Base-by-base conservation (phyloP, 1,140 invertebrate species). In the Atopsyche davidsoni region DNA sequence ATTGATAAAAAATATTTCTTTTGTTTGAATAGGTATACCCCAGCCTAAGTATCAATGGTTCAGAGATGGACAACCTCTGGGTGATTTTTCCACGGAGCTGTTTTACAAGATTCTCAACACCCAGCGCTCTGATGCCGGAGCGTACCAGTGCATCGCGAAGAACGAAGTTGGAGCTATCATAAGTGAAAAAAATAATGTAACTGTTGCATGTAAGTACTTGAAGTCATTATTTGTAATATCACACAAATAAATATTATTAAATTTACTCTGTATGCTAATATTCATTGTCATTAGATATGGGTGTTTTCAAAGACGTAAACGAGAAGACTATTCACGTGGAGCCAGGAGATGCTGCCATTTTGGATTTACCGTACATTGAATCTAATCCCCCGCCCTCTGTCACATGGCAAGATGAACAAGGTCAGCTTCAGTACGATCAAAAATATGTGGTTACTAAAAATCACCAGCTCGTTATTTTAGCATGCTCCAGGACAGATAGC, bases 91-190 rank as follows among this genome's bases (percentile, higher is more conserved):
- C 31, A 79, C 80, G 4, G 86, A 89, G 62, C 76, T 83, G 59
- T 89, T 86, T 65, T 86, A 87, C 66, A 83, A 86, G 63, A 91
- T 95, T 50, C 78, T 82, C 52, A 86, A 82, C 58, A 83, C 89
- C 1, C 79, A 80, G 45, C 75, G 82, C 22, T 77, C 83, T 45
- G 88, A 95, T 69, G 85, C 86, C 22, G 92, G 92, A 11, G 80
- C 83, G 24, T 96, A 96, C 69, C 86, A 92, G 63, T 96, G 92
- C 71, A 81, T 93, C 38, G 92, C 92, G 7, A 81, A 80, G 48
- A 96, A 95, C 69, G 82, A 86, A 57, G 89, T 89, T 36, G 92
- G 92, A 32, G 86, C 90, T 36, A 87, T 96, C 65, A 82, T 92
- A 63, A 93, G 90, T 66, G 85, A 93, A 62, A 86, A 87, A 67